Percentiles rank a stretch among this genome's conserved stretches.
Conservation (phyloP, 2,888 invertebrate genomes). For the Quadriops clusia region DNA sequence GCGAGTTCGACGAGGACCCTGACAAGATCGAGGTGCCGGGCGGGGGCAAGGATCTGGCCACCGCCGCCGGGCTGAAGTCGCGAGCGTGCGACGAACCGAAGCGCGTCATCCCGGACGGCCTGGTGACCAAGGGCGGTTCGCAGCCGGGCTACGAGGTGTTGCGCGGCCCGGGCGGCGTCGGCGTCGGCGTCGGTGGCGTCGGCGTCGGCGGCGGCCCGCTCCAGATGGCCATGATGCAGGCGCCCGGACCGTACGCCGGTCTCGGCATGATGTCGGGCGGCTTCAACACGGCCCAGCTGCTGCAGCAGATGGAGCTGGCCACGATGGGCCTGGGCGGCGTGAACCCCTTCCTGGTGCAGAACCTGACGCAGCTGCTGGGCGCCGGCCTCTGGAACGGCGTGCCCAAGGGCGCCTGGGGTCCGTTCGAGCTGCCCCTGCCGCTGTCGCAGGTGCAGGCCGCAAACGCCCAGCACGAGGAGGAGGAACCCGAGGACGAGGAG, state of each 20-base stretch:
- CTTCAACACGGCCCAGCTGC: conserved; percentile 65
- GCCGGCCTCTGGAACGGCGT: too few relatives aligned
- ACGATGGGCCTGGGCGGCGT: conserved; percentile 6
- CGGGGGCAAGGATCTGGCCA: conserved; percentile 75
- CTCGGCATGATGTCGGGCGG: too few relatives aligned
- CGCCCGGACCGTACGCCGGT: conserved; percentile 26
- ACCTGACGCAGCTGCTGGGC: too few relatives aligned
- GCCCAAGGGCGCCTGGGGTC: too few relatives aligned
- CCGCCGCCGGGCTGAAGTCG: conserved; percentile 48
- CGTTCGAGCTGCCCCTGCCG: too few relatives aligned
- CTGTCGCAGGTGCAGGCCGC: too few relatives aligned
- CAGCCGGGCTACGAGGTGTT: conserved; percentile 24
- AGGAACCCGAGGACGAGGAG: conserved; percentile 71
- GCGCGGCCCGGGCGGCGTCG: conserved; percentile 17
- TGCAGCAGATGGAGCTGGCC: conserved; percentile 65
- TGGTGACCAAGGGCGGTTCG: conserved; percentile 33
- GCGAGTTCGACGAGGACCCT: conserved; percentile 82
- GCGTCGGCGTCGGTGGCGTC: conserved; percentile 17
- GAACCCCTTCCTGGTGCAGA: conserved; percentile 7
- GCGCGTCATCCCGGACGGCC: conserved; percentile 36
- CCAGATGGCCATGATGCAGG: too few relatives aligned
- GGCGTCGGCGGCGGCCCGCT: too few relatives aligned
- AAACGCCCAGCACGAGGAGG: conserved; percentile 34
- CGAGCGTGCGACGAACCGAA: conserved; percentile 39
- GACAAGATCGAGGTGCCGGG: conserved; percentile 87